Evolutionary conservation across 2,797 vertebrate species (phyloP).

Genomic region (Macrochelys suwanniensis): DNA sequence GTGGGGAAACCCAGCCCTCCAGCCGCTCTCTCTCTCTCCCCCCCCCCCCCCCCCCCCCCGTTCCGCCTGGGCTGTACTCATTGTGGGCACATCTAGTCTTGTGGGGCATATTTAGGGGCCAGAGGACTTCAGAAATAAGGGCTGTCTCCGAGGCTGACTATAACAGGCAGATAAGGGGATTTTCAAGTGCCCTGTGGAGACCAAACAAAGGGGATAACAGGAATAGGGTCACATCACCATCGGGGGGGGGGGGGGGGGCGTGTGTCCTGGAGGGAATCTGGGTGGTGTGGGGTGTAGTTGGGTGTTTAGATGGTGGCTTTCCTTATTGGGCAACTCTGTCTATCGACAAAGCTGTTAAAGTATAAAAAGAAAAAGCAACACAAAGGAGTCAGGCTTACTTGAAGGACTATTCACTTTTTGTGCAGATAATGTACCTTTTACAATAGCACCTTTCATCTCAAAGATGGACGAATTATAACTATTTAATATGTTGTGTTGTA

Average conservation of each 20-base stretch:
- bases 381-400: constrained; percentile 30
- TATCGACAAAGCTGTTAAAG: background rate
- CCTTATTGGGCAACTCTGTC: background rate
- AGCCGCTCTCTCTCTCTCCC: too few species aligned
- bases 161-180: background rate
- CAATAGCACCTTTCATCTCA: background rate
- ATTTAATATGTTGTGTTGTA: background rate
- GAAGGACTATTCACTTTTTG: constrained; percentile 28
- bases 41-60: too few species aligned
- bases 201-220: constrained; percentile 71
- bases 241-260: background rate
- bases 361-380: constrained; percentile 2
- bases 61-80: background rate
- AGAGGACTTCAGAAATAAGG: background rate
- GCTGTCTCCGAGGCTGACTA: background rate
- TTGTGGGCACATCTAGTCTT: background rate
- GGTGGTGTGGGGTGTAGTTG: background rate
- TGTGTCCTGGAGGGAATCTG: background rate
- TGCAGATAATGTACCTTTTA: background rate
- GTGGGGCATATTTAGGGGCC: background rate
- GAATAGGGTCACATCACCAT: background rate
- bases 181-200: background rate
- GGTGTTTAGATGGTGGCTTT: background rate
- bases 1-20: background rate
- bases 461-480: background rate